Percentiles rank a stretch among this genome's conserved stretches.
Evolutionary conservation across 2,113 vertebrate species (phyloP).

Genomic region (Podiceps cristatus): DNA sequence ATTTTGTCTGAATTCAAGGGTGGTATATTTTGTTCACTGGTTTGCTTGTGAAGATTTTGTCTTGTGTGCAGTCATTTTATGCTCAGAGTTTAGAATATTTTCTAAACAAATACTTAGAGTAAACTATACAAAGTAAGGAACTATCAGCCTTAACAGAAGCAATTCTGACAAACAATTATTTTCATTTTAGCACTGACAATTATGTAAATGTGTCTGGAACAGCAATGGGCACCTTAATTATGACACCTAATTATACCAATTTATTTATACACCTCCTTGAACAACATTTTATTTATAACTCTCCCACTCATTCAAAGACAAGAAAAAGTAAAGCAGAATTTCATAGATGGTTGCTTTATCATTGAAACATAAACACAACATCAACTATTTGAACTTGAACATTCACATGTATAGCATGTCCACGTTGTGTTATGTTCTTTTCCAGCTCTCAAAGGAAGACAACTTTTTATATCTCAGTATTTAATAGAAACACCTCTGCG

Average conservation of each 20-base stretch:
- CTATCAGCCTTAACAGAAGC: slow-evolving; percentile 66
- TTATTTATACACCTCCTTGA: slow-evolving; percentile 79
- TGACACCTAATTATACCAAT: slow-evolving; percentile 79
- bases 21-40: not conserved
- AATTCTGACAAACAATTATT: slow-evolving; percentile 77
- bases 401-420: not conserved
- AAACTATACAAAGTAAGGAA: slow-evolving; percentile 62
- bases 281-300: slow-evolving; percentile 79
- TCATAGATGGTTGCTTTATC: slow-evolving; percentile 35
- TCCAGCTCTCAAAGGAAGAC: not conserved
- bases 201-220: slow-evolving; percentile 77
- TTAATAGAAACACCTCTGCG: not conserved
- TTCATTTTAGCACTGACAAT: slow-evolving; percentile 75
- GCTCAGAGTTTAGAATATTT: slow-evolving; percentile 73
- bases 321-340: slow-evolving; percentile 46
- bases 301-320: slow-evolving; percentile 56
- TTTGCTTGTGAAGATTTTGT: slow-evolving; percentile 27
- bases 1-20: not conserved
- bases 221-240: slow-evolving; percentile 81
- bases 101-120: slow-evolving; percentile 73
- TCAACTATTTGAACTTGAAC: slow-evolving; percentile 40
- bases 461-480: not conserved
- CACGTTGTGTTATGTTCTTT: not conserved
- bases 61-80: slow-evolving; percentile 20
- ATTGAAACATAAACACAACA: not conserved